Percentiles rank a stretch among this genome's conserved stretches.
Evolutionary conservation across 2,797 vertebrate species (phyloP).

Genomic region (Hoplostethus atlanticus): DNA sequence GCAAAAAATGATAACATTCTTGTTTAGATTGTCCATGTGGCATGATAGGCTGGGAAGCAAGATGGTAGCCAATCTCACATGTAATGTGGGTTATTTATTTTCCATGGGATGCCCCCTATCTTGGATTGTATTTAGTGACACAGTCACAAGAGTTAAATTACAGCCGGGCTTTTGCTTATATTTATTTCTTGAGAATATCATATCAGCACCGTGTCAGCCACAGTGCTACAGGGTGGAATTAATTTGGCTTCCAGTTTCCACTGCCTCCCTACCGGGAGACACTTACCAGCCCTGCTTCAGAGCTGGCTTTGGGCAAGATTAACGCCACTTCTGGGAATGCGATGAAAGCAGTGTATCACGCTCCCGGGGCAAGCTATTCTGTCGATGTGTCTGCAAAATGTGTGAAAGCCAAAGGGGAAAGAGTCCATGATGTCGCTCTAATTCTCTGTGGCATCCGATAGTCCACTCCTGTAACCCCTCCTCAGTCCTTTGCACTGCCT

Average conservation of each 20-base stretch:
- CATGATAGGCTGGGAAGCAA: slow-evolving; percentile 10
- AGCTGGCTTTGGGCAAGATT: slow-evolving; percentile 65
- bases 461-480: slow-evolving; percentile 23
- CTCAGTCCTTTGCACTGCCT: not conserved
- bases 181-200: slow-evolving; percentile 39
- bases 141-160: slow-evolving; percentile 20
- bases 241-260: slow-evolving; percentile 60
- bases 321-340: slow-evolving; percentile 67
- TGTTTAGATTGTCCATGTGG: slow-evolving; percentile 21
- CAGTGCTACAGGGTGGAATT: slow-evolving; percentile 50
- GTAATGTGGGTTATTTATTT: slow-evolving; percentile 21
- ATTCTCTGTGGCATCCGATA: slow-evolving; percentile 51
- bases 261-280: slow-evolving; percentile 59
- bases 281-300: slow-evolving; percentile 65
- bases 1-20: slow-evolving; percentile 41
- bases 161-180: slow-evolving; percentile 28
- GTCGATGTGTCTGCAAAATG: slow-evolving; percentile 39
- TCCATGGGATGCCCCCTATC: not conserved
- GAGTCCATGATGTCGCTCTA: slow-evolving; percentile 34
- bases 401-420: slow-evolving; percentile 40
- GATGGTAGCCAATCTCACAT: slow-evolving; percentile 18
- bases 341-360: slow-evolving; percentile 61
- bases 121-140: slow-evolving; percentile 26
- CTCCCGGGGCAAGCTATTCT: slow-evolving; percentile 51
- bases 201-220: slow-evolving; percentile 47